phyloP scores from a whole-genome alignment of 2,797 vertebrate species.

The Parauchenoglanis punctatus region DNA sequence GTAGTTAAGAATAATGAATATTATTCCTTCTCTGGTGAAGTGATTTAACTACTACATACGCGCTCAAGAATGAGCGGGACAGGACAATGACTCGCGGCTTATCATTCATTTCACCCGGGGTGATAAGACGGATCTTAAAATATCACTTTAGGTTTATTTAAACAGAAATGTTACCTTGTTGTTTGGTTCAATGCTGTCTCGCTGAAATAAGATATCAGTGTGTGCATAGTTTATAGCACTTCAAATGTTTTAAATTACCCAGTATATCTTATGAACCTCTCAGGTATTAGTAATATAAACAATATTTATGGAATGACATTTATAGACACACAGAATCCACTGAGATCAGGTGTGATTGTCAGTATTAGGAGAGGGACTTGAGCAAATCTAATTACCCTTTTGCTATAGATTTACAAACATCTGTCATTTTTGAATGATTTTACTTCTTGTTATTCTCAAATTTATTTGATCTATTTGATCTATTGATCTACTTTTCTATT shows the following conservation, averaged over 20 bases:
- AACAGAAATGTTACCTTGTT: not conserved
- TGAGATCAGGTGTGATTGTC: not conserved
- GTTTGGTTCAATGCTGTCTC: not conserved
- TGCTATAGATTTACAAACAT: not conserved
- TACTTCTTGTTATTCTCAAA: not conserved
- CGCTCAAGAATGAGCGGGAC: not conserved
- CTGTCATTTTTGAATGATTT: not conserved
- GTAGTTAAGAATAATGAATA: conserved; percentile 18
- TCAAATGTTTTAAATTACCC: not conserved
- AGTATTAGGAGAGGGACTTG: not conserved
- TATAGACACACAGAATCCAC: not conserved
- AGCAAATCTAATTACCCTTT: not conserved
- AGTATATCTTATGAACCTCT: not conserved
- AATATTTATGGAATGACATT: not conserved
- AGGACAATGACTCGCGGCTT: not conserved
- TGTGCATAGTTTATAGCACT: not conserved
- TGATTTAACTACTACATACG: not conserved
- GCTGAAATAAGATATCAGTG: not conserved
- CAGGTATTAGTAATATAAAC: not conserved
- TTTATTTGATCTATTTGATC: not conserved
- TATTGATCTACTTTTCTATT: not conserved
- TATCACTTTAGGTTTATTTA: not conserved
- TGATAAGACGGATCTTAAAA: not conserved
- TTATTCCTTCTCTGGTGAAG: not conserved
- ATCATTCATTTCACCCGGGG: not conserved